These are phyloP conservation scores for Sphaerophoria rueppellii DNA, from an alignment of 2,888 invertebrate species.

Conservation along the genomic window DNA sequence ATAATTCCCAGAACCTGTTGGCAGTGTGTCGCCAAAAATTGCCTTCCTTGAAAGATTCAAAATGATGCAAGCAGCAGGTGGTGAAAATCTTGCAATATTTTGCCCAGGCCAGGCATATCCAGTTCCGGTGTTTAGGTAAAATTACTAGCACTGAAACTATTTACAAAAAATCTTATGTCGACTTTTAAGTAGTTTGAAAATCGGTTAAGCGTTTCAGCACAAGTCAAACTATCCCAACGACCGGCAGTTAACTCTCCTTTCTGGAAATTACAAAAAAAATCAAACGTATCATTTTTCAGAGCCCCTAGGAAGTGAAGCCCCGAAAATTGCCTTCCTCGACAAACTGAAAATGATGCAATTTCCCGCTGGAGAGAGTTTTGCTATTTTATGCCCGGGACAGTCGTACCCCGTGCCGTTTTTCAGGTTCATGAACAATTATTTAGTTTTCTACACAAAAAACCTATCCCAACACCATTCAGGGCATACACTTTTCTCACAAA, in stretches of 20 bases:
- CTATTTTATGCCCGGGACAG: slow-evolving; percentile 87
- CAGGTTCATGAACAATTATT: slow-evolving; percentile 83
- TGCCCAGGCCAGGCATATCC: slow-evolving; percentile 90
- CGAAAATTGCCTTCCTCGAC: slow-evolving; percentile 63
- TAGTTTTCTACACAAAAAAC: not conserved
- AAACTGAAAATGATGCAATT: slow-evolving; percentile 70
- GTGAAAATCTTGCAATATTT: slow-evolving; percentile 84
- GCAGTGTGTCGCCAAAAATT: slow-evolving; percentile 85
- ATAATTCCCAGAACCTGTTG: slow-evolving; percentile 83
- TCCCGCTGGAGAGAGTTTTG: slow-evolving; percentile 56
- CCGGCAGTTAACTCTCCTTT: not conserved
- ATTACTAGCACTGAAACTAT: not conserved
- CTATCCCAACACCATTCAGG: slow-evolving; percentile 53
- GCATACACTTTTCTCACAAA: not conserved
- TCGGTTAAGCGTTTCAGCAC: not conserved
- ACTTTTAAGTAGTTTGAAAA: not conserved
- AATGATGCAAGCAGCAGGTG: slow-evolving; percentile 78
- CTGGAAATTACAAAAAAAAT: not conserved
- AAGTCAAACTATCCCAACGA: slow-evolving; percentile 6
- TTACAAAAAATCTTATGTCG: not conserved
- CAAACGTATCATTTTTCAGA: slow-evolving; percentile 34
- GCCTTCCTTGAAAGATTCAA: slow-evolving; percentile 82
- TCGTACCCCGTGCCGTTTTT: slow-evolving; percentile 88
- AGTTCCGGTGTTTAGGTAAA: slow-evolving; percentile 84
- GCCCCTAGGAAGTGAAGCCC: slow-evolving; percentile 65